These are phyloP conservation scores for Deroplatys truncata DNA, from an alignment of 2,888 invertebrate genomes.

Conservation along the genomic window DNA sequence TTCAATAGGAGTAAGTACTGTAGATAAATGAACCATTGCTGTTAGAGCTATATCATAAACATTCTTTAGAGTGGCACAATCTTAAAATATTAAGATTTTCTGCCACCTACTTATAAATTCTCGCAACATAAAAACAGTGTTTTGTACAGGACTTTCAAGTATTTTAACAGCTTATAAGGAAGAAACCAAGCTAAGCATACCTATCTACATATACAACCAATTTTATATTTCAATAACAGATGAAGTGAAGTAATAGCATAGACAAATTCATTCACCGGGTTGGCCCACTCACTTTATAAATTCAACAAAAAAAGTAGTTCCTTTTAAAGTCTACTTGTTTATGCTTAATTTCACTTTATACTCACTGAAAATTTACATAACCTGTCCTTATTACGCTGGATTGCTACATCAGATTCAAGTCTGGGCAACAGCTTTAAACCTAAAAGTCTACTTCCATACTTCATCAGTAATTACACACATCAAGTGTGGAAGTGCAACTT, in stretches of 20 bases:
- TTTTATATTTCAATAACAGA: neutral
- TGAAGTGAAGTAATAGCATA: neutral
- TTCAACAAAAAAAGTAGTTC: neutral
- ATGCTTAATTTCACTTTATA: neutral
- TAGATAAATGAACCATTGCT: neutral
- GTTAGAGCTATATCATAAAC: neutral
- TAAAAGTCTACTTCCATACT: conserved; percentile 1
- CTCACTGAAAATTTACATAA: neutral
- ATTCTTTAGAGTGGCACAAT: neutral
- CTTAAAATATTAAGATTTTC: neutral
- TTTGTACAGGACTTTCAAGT: neutral
- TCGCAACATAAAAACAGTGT: neutral
- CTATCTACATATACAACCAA: neutral
- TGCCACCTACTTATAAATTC: neutral
- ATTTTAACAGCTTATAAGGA: neutral
- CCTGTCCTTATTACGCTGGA: neutral
- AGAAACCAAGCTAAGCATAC: neutral
- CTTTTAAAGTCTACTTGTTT: neutral
- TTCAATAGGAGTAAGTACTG: no score
- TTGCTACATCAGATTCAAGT: neutral
- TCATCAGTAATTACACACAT: neutral
- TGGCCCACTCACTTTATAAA: neutral
- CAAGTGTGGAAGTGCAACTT: conserved; percentile 1
- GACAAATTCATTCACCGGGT: neutral
- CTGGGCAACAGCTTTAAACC: conserved; percentile 4